Evolutionary conservation across 30 jellyfish, hydroid and myxozoan species (phyloP).

Genomic region (Aurelia sp.): DNA sequence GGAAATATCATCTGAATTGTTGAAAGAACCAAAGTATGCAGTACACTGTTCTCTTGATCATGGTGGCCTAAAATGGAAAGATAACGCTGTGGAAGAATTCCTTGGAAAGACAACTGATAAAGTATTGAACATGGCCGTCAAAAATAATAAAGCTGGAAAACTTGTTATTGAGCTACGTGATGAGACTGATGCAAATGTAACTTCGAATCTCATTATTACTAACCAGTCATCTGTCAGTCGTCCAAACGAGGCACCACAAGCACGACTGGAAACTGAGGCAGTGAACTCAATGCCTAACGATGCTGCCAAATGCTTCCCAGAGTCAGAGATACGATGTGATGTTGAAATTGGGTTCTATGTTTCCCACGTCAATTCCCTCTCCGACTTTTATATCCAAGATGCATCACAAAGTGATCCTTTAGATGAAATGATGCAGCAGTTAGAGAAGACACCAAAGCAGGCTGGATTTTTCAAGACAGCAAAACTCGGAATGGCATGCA

Average conservation of each 20-base stretch:
- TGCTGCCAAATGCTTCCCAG: not conserved
- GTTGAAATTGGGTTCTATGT: conserved; percentile 19
- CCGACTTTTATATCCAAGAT: conserved; percentile 28
- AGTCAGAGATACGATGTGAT: not conserved
- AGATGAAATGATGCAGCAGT: conserved; percentile 13
- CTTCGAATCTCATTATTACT: conserved; percentile 3
- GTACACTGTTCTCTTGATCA: conserved; percentile 31
- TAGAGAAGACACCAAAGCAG: conserved; percentile 1
- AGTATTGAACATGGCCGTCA: conserved; percentile 64
- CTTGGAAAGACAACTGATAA: conserved; percentile 54
- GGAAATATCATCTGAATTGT: conserved; percentile 7
- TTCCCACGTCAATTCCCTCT: conserved; percentile 19
- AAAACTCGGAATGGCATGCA: conserved; percentile 34
- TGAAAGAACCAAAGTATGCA: conserved; percentile 51
- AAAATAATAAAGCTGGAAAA: conserved; percentile 26
- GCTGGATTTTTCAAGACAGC: not conserved
- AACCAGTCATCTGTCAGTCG: conserved; percentile 1
- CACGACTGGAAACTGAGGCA: not conserved
- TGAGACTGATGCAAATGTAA: not conserved
- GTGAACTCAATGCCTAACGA: too few relatives aligned
- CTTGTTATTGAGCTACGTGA: conserved; percentile 50
- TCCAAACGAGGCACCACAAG: not conserved
- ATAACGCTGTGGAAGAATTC: conserved; percentile 60
- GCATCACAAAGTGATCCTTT: conserved; percentile 20
- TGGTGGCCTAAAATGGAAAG: conserved; percentile 38